phyloP scores from a whole-genome alignment of 2,888 invertebrate genomes.

The Papilio demoleus region DNA sequence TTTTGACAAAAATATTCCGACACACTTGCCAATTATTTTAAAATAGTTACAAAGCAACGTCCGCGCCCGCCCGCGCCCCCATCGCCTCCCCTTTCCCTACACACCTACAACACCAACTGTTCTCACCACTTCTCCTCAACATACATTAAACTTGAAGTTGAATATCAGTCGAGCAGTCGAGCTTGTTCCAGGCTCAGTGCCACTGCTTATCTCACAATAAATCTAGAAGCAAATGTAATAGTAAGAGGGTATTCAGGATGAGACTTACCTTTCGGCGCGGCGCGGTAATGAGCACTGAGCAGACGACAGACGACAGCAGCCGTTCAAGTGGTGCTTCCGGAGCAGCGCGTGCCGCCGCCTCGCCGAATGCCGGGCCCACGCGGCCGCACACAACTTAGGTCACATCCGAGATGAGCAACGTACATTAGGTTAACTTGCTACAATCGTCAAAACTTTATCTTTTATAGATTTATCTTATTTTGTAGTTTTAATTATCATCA shows the following conservation, averaged over 20 bases:
- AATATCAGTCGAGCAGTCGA: no score
- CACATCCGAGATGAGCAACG: not conserved
- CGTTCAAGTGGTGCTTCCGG: constrained; percentile 50
- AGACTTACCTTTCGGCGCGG: constrained; percentile 41
- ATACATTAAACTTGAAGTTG: no score
- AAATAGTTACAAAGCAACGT: not conserved
- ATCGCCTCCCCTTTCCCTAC: not conserved
- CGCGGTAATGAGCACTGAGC: constrained; percentile 43
- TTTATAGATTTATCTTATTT: not conserved
- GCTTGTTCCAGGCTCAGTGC: no score
- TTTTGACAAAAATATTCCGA: constrained; percentile 35
- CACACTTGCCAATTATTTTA: constrained; percentile 38
- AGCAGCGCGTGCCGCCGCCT: constrained; percentile 41
- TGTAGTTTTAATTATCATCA: not conserved
- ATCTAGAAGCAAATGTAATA: not conserved
- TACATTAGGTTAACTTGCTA: not conserved
- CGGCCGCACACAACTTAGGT: not conserved
- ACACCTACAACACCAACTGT: no score
- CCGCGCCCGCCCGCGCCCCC: not conserved
- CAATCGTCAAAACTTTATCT: no score
- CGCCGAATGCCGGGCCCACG: constrained; percentile 40
- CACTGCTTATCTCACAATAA: not conserved
- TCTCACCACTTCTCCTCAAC: no score
- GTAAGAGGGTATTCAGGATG: not conserved
- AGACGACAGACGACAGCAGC: constrained; percentile 44